A percentile compares a stretch with the other conserved stretches of the same genome.
These are phyloP conservation scores for Pseudois nayaur DNA, from an alignment of 2,113 vertebrate species.

Conservation along the genomic window DNA sequence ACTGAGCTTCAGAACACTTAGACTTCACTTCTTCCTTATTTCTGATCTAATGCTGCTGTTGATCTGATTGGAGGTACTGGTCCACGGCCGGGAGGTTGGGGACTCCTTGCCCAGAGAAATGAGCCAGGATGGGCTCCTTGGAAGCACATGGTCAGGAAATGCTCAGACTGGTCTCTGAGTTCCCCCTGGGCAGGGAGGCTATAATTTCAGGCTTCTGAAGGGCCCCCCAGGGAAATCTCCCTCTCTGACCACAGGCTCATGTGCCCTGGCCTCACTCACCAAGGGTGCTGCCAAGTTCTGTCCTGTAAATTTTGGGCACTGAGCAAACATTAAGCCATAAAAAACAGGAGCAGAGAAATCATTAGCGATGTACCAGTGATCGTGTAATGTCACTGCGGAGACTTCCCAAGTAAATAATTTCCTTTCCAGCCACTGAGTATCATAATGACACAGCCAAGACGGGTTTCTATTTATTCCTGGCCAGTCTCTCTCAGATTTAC, in stretches of 20 bases:
- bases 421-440: not conserved
- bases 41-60: not conserved
- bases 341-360: not conserved
- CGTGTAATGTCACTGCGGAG: not conserved
- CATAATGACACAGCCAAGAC: not conserved
- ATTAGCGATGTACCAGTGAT: not conserved
- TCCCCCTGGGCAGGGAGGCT: not conserved
- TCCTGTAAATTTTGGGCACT: not conserved
- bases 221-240: not conserved
- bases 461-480: not conserved
- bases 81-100: accelerated
- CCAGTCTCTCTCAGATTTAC: not conserved
- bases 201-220: not conserved
- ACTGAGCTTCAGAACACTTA: not conserved
- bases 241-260: not conserved
- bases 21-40: not conserved
- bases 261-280: not conserved
- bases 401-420: conserved; percentile 16
- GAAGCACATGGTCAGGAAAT: not conserved
- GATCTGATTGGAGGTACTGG: not conserved
- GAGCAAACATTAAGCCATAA: not conserved
- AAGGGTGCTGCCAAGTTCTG: not conserved
- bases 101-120: not conserved
- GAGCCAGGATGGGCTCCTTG: not conserved
- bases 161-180: not conserved